Base-by-base conservation (phyloP, 2,888 invertebrate genomes). In the Cheilosia grossa region DNA sequence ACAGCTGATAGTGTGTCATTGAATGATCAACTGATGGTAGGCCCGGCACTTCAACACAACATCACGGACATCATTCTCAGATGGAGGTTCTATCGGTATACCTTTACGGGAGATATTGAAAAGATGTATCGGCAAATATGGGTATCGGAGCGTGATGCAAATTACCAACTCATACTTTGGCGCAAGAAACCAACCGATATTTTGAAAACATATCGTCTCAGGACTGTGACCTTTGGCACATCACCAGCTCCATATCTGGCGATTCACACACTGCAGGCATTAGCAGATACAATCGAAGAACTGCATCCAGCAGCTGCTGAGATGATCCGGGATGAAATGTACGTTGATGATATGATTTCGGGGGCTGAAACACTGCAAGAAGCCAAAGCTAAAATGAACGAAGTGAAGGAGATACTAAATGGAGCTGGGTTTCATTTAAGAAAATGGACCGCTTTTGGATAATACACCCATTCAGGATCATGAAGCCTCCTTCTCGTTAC, bases 71-170 rank as follows among this genome's bases (percentile, higher is more conserved):
- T 70, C 13, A 9, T 69, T 49, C 47, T 69, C 33, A 58, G 30
- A 40, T 53, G 72, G 51, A 59, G 59, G n/a, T 21, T 56, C 33
- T 63, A 64, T 47, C 54, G 27, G 4, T 37, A 56, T n/a, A 58
- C 64, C 1, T 63, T 64, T 24, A 73, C 56, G 5, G 47, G 54
- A 21, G 54, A 63, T 19, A 64, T 64, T 17, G 63, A 73, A n/a
- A 63, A 58, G 37, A 72, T 73, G 54, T 73, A 73, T 19, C 30
- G 59, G 5, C 58, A 58, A 49, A 58, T 72, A 17, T 47, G 24
- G 47, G 63, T 63, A 21, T 10, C 33, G 10, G 33, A 33, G 9
- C 2, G 33, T 33, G 33, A 33, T 10, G 33, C 33, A 33, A 33
- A 33, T 3, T 33, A 33, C 33, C 10, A 33, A 2, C 33, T 33